Evolutionary conservation across 2,888 invertebrate species (phyloP).

Genomic region (Calliopum simillimum): DNA sequence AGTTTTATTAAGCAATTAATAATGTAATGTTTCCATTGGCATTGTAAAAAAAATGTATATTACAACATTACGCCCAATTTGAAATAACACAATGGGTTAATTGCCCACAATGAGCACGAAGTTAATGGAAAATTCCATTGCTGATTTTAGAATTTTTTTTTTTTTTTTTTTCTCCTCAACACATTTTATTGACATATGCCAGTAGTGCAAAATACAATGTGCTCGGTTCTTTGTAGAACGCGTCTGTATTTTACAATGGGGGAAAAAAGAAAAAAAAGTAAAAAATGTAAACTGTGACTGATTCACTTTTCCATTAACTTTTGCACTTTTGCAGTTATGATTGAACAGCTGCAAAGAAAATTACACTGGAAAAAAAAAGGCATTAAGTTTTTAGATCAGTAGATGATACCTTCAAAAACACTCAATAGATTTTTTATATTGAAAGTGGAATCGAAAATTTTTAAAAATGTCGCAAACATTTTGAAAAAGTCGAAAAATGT

Average conservation of each 20-base stretch:
- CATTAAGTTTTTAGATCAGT: too few relatives aligned
- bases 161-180: conserved; percentile 13
- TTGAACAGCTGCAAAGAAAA: background rate
- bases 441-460: too few relatives aligned
- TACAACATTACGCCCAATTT: too few relatives aligned
- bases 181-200: background rate
- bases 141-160: conserved; percentile 37
- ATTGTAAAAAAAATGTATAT: too few relatives aligned
- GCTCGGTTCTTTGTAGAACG: conserved; percentile 3
- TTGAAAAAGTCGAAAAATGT: too few relatives aligned
- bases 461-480: too few relatives aligned
- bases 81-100: conserved; percentile 22
- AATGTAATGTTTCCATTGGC: too few relatives aligned
- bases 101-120: conserved; percentile 40
- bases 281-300: conserved; percentile 9
- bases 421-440: too few relatives aligned
- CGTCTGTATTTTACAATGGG: too few relatives aligned
- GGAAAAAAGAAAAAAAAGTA: conserved; percentile 1
- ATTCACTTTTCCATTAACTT: conserved; percentile 30
- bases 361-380: too few relatives aligned
- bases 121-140: conserved; percentile 61
- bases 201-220: background rate
- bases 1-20: too few relatives aligned
- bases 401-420: too few relatives aligned
- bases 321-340: conserved; percentile 16